Percentiles rank a stretch among this genome's conserved stretches.
phyloP scores from a whole-genome alignment of 2,797 vertebrate genomes.

The Enteromius thamalakanensis region DNA sequence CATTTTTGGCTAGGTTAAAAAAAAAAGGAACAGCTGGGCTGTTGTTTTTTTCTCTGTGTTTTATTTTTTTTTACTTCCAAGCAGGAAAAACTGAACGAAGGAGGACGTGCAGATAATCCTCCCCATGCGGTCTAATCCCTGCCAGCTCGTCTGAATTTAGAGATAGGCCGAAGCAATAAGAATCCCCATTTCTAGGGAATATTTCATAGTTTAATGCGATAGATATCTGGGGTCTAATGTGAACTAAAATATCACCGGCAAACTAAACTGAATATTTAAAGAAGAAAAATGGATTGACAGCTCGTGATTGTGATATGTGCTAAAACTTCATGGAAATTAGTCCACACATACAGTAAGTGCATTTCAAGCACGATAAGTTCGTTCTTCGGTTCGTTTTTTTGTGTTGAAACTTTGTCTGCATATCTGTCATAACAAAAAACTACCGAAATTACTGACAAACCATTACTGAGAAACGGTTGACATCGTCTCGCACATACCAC shows the following conservation, averaged over 20 bases:
- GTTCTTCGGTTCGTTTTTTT: neutral
- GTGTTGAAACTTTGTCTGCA: slow-evolving; percentile 7
- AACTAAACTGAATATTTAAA: slow-evolving; percentile 54
- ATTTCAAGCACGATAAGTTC: slow-evolving; percentile 52
- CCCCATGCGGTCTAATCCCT: slow-evolving; percentile 54
- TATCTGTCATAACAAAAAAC: slow-evolving; percentile 1
- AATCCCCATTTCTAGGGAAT: slow-evolving; percentile 49
- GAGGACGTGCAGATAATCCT: slow-evolving; percentile 58
- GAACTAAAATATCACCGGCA: slow-evolving; percentile 54
- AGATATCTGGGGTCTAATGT: slow-evolving; percentile 55
- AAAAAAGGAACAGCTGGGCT: slow-evolving; percentile 50
- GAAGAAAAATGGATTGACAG: slow-evolving; percentile 51
- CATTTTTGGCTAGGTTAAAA: slow-evolving; percentile 32
- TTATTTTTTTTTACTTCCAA: slow-evolving; percentile 40
- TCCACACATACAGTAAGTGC: slow-evolving; percentile 37
- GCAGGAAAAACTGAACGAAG: slow-evolving; percentile 48
- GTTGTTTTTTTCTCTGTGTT: slow-evolving; percentile 39
- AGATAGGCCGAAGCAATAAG: slow-evolving; percentile 57
- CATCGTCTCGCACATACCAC: neutral
- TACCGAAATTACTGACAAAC: slow-evolving; percentile 13
- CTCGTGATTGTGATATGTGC: slow-evolving; percentile 47
- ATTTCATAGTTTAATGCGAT: slow-evolving; percentile 57
- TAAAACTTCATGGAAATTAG: slow-evolving; percentile 56
- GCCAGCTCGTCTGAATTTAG: slow-evolving; percentile 54
- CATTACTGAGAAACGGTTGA: slow-evolving; percentile 6